Conservation (phyloP, 2,113 vertebrate genomes). For the Pseudopodoces humilis region DNA sequence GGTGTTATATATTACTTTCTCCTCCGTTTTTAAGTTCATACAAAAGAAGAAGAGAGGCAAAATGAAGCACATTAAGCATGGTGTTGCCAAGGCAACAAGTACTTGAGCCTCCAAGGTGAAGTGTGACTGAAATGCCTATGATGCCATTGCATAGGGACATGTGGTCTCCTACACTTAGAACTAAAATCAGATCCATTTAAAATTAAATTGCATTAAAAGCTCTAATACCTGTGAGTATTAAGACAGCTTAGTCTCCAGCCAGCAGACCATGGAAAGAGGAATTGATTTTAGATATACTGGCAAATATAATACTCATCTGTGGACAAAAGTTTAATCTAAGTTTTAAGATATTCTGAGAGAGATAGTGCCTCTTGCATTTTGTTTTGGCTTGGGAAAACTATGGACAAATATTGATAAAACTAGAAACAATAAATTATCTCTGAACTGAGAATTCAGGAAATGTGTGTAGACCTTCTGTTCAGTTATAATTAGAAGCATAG, state of each 20-base stretch:
- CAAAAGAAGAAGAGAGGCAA: constrained; percentile 2
- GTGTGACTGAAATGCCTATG: constrained; percentile 27
- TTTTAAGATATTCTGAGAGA: not conserved
- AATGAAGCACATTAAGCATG: constrained; percentile 7
- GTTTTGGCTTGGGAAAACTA: not conserved
- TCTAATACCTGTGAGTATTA: constrained; percentile 3
- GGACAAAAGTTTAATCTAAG: not conserved
- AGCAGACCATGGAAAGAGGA: not conserved
- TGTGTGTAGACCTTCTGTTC: not conserved
- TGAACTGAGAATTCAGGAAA: not conserved
- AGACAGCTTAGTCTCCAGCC: not conserved
- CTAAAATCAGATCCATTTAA: not conserved
- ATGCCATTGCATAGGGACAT: not conserved
- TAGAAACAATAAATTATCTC: not conserved
- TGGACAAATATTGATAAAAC: not conserved
- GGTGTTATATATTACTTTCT: not conserved
- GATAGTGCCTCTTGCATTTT: not conserved
- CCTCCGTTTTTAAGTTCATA: not conserved
- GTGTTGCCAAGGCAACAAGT: constrained; percentile 58
- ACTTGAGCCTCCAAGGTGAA: constrained; percentile 17
- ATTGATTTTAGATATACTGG: not conserved
- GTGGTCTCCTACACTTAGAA: not conserved
- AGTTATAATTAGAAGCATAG: not conserved
- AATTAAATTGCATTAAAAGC: not conserved
- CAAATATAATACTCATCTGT: not conserved